Base-by-base conservation (phyloP, 2,888 invertebrate species). In the Hydroisotoma schaefferi region DNA sequence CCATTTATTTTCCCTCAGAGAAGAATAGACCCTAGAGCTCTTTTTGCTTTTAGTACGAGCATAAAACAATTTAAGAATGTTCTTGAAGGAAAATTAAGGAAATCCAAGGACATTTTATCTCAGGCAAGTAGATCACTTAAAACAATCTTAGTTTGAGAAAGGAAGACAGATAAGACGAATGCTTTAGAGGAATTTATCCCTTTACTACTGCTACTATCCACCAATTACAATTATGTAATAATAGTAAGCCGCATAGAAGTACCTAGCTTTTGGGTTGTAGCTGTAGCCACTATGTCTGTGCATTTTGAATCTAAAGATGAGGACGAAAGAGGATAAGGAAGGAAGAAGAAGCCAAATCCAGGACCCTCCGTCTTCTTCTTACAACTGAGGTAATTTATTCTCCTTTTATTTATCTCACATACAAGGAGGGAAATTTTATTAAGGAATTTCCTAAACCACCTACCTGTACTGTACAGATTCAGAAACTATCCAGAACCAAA, bases 61-160 rank as follows among this genome's bases (percentile, higher is more conserved):
- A 40, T 40, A 40, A 40, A 40, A 40, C 40, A 40, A 40, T 40
- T 40, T 40, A 40, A 40, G 40, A 40, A 40, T 40, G n/a, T 40
- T 46, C 46, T 46, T 46, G n/a, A 18, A 25, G 49, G 23, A 27
- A 28, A 49, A 49, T 49, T 27, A 29, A 49, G 49, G 29, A 49
- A 49, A 49, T 49, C 49, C 49, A 46, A 46, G 27, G 49, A 49
- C 49, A 49, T 49, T 49, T 46, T 49, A 49, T 49, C 28, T 49
- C 28, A 49, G 49, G 28, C 49, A 49, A 49, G 23, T 12, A 40
- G 40, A 40, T 40, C 40, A 46, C 28, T 49, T 49, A 49, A 49
- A 49, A 49, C 49, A 49, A 49, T 49, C 49, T 49, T 49, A 18
- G 28, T 27, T 5, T 27, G 15, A 28, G 18, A 27, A 28, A n/a